Evolutionary conservation across 2,113 vertebrate species (phyloP).

Genomic region (Bombycilla garrulus): DNA sequence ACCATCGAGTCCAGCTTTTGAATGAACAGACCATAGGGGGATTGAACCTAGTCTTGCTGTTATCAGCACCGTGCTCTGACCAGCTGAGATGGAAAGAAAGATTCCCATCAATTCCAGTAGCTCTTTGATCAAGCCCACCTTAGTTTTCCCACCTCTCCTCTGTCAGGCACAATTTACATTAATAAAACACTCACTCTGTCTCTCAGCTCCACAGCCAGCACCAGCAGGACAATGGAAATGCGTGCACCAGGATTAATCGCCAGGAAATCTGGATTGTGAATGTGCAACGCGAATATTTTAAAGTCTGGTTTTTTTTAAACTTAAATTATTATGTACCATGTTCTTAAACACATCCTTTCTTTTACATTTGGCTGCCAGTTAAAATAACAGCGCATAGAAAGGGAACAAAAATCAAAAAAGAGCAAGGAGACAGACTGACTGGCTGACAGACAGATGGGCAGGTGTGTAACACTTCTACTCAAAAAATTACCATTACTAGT

Average conservation of each 20-base stretch:
- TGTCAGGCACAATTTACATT: neutral
- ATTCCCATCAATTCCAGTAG: neutral
- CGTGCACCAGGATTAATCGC: neutral
- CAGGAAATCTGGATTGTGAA: neutral
- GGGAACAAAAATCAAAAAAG: neutral
- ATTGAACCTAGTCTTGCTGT: neutral
- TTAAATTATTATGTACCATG: neutral
- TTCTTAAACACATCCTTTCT: neutral
- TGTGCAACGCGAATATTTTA: neutral
- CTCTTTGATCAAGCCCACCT: neutral
- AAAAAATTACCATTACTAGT: neutral
- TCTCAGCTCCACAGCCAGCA: neutral
- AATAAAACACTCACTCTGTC: neutral
- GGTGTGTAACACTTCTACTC: neutral
- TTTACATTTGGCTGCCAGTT: neutral
- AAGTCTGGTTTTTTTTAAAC: neutral
- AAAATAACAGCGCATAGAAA: neutral
- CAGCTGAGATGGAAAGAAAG: neutral
- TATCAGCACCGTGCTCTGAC: neutral
- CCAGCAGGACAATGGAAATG: neutral
- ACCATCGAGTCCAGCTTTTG: neutral
- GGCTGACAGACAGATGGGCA: neutral
- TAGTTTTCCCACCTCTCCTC: neutral
- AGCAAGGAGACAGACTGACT: neutral
- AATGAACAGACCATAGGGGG: neutral